Evolutionary conservation across 2,113 vertebrate genomes (phyloP), one percentile per base, ranked within the genome.

Genomic region (Columba livia): DNA sequence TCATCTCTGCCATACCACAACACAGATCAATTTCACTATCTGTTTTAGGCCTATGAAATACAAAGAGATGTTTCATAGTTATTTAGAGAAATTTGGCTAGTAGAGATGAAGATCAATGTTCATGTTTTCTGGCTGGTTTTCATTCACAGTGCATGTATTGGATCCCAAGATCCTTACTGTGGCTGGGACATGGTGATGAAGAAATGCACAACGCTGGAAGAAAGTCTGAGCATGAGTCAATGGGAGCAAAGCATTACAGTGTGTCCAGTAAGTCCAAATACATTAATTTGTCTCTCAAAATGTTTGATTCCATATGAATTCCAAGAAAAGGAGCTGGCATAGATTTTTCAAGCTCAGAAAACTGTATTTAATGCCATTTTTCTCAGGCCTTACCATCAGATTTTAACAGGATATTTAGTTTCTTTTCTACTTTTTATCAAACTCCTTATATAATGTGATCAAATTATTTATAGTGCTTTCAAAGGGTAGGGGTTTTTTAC

Each of bases 91-190:
- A 21, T 53, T 93, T 72, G 44, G 7, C 36, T 14, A 14, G 15
- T 86, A 32, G 19, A 78, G 36, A 36, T 14, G 7, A 92, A 62
- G 31, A 38, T 60, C 62, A 60, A 85, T 74, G 21, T 31, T 34
- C 10, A 2, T 21, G 15, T 79, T 75, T 65, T 66, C 17, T 96
- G 69, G 93, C 38, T 44, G 72, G 4, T 93, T 87, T 98, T 57
- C 80, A 54, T 94, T 93, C 85, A 53, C 98, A 99, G 99, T 67
- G 95, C 99, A 34, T 99, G 99, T 85, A 98, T 99, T 36, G 99
- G 99, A 73, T 99, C 99, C 75, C 98, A 99, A 85, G 99, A 99
- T 96, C 99, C 99, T 1, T 99, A 99, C 66, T 99, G 99, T 65
- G 99, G 99, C 79, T 99, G 99, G 99, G 99, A 99, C 71, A 71